phyloP scores from a whole-genome alignment of 2,113 vertebrate genomes.

The Proteles cristata region DNA sequence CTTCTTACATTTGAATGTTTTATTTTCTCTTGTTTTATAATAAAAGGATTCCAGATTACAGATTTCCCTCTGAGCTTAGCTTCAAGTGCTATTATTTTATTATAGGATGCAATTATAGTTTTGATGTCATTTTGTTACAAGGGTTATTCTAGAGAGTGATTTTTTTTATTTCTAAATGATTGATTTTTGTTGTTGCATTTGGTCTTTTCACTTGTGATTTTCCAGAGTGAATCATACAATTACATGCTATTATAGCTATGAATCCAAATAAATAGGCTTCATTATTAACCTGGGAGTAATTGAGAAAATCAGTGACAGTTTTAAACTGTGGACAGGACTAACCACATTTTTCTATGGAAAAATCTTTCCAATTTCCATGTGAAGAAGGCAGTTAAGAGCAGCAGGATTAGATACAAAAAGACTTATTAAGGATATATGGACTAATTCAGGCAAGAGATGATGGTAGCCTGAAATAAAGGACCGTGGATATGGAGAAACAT shows the following conservation, averaged over 20 bases:
- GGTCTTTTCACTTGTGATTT: constrained; percentile 24
- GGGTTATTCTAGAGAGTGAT: neutral
- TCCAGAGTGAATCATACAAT: neutral
- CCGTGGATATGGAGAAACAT: neutral
- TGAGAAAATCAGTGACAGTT: neutral
- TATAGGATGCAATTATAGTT: neutral
- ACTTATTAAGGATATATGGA: neutral
- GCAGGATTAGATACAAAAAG: neutral
- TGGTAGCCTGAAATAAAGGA: neutral
- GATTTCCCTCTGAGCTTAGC: neutral
- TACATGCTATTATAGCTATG: neutral
- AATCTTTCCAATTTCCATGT: neutral
- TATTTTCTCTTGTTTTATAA: constrained; percentile 1
- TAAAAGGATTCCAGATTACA: neutral
- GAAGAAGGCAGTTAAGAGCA: neutral
- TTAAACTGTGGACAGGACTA: neutral
- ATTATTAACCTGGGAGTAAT: constrained; percentile 11
- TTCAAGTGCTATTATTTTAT: neutral
- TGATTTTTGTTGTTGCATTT: neutral
- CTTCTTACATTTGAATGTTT: neutral
- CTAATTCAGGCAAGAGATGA: neutral
- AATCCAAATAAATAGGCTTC: neutral
- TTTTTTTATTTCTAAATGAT: constrained; percentile 27
- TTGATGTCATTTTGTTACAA: neutral
- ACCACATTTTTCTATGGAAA: neutral